Base-by-base conservation (phyloP, 2,797 vertebrate species). In the Clarias laeviceps region DNA sequence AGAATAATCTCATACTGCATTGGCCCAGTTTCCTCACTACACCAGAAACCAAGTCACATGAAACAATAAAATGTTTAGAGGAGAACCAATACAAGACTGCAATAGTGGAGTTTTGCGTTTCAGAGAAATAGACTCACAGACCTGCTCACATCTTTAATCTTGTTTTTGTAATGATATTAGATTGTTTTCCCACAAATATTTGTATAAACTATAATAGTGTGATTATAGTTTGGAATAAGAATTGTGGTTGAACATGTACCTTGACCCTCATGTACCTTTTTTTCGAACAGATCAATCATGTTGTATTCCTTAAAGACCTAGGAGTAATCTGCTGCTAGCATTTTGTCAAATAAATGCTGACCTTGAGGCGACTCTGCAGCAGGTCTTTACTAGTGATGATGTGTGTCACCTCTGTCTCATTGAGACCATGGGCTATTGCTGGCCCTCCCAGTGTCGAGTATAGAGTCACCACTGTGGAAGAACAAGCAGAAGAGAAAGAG, bases 301-400 rank as follows among this genome's bases (percentile, higher is more conserved):
- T n/a, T 45, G 24, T 29, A 6, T 5, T 29, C 27, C 27, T 5
- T 65, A 27, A 65, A 29, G 29, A 29, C 27, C 27, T 65, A 29
- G 64, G 14, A 32, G 18, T 74, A 54, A 4, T 74, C 6, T 54
- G 24, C 70, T 50, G 69, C 37, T 37, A 70, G 20, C 50, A 76
- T 9, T 34, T 57, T 40, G 68, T n/a, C 37, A 37, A 18, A 59
- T 7, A 22, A 83, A 32, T 11, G 34, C 92, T 93, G 90, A 99
- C 98, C 97, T 97, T 98, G 87, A 99, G 87, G 77, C 98, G 97
- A 85, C 95, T 96, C 84, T 98, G 96, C 86, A 99, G 95, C 85
- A 99, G 86, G 78, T 99, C 98, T 91, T 97, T 99, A 91, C 98
- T 99, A 4, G 98, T 99, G 90, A 99, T 97, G 90, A 99, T 99